These are phyloP conservation scores for Entomobrya proxima DNA, from an alignment of 2,888 invertebrate genomes.

Conservation along the genomic window DNA sequence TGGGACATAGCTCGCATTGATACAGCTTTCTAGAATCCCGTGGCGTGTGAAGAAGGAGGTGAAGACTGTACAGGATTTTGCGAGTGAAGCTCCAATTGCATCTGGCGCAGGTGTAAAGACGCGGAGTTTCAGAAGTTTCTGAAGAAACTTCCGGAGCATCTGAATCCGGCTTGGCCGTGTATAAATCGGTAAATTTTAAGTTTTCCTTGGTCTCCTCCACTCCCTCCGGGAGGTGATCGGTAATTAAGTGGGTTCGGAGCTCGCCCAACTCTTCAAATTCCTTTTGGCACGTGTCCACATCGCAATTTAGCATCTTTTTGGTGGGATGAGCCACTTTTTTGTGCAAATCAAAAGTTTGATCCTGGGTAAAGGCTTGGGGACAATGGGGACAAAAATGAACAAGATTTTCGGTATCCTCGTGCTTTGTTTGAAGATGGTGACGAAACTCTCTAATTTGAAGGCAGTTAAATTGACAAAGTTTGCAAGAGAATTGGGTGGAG, in stretches of 20 bases:
- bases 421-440: background rate
- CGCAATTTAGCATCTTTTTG: constrained; percentile 17
- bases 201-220: background rate
- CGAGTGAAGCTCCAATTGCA: constrained; percentile 31
- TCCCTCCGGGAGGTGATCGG: background rate
- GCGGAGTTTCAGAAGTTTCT: background rate
- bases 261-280: constrained; percentile 29
- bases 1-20: constrained; percentile 3
- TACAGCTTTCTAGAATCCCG: background rate
- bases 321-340: constrained; percentile 36
- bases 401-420: constrained; percentile 44
- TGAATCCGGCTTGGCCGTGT: background rate
- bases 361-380: constrained; percentile 4
- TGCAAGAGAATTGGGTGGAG: background rate
- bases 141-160: background rate
- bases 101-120: constrained; percentile 28
- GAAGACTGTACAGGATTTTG: background rate
- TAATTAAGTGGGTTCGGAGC: constrained; percentile 21
- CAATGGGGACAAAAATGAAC: constrained; percentile 16
- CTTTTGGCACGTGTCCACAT: constrained; percentile 33
- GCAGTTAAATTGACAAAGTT: background rate
- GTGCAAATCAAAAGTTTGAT: constrained; percentile 37
- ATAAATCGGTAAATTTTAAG: background rate
- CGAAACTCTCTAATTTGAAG: background rate
- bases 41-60: constrained; percentile 23